Base-by-base conservation (phyloP, 2,113 vertebrate species). In the Periophthalmodon schlosseri region DNA sequence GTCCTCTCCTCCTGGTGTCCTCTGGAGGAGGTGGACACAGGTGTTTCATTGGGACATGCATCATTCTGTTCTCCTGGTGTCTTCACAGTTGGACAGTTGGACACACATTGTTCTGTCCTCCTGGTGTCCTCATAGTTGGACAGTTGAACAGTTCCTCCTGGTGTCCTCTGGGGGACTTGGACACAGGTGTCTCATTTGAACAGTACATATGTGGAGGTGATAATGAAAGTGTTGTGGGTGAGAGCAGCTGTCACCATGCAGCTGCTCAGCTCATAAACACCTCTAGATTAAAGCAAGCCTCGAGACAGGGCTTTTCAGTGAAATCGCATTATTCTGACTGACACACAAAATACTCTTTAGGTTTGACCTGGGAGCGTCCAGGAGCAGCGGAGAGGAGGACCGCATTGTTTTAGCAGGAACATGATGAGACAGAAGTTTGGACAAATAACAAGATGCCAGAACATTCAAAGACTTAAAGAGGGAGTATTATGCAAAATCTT, bases 131-230 rank as follows among this genome's bases (percentile, higher is more conserved):
- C 50, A 18, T 20, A 21, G 47, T 49, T 14, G 47, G 47, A 39
- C 36, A 39, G 36, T 49, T 49, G 47, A 13, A 14, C 47, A 49
- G 16, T 20, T 50, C 49, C 49, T 49, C 47, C 7, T 3, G 50
- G 18, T 54, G 18, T 60, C 57, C 57, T 60, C 23, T 60, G n/a
- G 4, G 12, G 56, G 23, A 28, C 10, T 6, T 60, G 57, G 24
- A 28, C 57, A 28, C 57, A 60, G 57, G 57, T 60, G 57, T 60
- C 57, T 60, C 57, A 60, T 60, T 60, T 60, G 56, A 9, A 12
- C 56, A 15, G 56, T 11, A n/a, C 21, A 13, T 52, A 18, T 52
- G 52, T 56, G 57, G 23, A 60, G 57, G 57, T 60, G 57, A 28
- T 60, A 60, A 60, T 60, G 57, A 60, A 28, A 60, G 21, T 24